A percentile compares a stretch with the other conserved stretches of the same genome.
Conservation (phyloP, 2,888 invertebrate species). For the Caenorhabditis japonica region DNA sequence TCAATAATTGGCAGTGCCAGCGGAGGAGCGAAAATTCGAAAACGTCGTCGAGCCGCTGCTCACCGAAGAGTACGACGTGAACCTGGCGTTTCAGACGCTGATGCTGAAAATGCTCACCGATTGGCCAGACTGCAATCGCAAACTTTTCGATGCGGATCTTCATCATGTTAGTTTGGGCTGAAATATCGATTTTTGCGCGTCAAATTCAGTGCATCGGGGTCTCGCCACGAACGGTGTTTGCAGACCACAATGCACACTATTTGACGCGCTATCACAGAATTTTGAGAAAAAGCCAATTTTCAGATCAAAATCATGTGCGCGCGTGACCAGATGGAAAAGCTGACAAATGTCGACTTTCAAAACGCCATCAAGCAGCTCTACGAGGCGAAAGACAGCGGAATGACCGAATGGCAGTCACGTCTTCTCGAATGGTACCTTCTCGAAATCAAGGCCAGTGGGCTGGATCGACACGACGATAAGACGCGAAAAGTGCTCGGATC, state of each 20-base stretch:
- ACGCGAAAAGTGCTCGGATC: constrained; percentile 70
- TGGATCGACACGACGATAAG: constrained; percentile 70
- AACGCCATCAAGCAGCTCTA: constrained; percentile 66
- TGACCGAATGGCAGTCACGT: constrained; percentile 72
- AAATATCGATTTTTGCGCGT: constrained; percentile 1
- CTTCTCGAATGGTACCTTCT: constrained; percentile 70
- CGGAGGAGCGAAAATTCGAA: constrained; percentile 68
- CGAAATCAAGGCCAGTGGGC: constrained; percentile 68
- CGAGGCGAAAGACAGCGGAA: constrained; percentile 63
- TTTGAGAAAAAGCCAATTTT: not conserved
- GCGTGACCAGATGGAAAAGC: constrained; percentile 74
- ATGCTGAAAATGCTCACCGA: constrained; percentile 76
- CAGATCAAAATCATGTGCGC: constrained; percentile 74
- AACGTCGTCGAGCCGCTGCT: constrained; percentile 71
- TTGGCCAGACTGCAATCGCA: constrained; percentile 72
- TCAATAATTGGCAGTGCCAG: constrained; percentile 45
- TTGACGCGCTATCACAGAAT: too few relatives aligned
- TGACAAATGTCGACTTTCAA: constrained; percentile 66
- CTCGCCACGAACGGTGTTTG: too few relatives aligned
- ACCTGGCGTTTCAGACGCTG: constrained; percentile 74
- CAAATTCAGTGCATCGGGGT: too few relatives aligned
- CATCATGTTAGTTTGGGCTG: constrained; percentile 68
- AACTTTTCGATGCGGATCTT: constrained; percentile 71
- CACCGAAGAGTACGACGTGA: constrained; percentile 73
- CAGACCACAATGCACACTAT: too few relatives aligned